Percentiles rank a stretch among this genome's conserved stretches.
Conservation (phyloP, 2,888 invertebrate species). For the Tholera decimalis region DNA sequence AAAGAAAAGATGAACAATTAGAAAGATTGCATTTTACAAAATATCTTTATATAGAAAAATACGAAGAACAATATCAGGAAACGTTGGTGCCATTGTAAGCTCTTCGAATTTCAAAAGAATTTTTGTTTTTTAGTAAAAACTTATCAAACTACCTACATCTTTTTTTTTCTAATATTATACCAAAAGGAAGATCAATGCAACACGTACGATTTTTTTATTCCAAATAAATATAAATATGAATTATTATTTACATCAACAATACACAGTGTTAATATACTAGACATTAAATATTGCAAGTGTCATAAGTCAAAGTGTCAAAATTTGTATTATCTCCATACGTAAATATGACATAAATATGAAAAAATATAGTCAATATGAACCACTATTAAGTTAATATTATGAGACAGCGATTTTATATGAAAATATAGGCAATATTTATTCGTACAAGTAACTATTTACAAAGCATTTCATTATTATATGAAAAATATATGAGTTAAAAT, state of each 20-base stretch:
- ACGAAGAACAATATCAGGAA: slow-evolving; percentile 63
- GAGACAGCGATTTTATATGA: slow-evolving; percentile 82
- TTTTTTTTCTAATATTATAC: slow-evolving; percentile 59
- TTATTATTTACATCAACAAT: slow-evolving; percentile 82
- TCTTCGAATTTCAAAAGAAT: slow-evolving; percentile 69
- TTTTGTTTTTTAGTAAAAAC: slow-evolving; percentile 65
- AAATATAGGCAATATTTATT: slow-evolving; percentile 84
- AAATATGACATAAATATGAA: slow-evolving; percentile 74
- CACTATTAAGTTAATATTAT: slow-evolving; percentile 75
- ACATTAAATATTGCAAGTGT: slow-evolving; percentile 85
- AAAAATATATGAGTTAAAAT: slow-evolving; percentile 72
- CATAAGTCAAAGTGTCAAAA: slow-evolving; percentile 82
- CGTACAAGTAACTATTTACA: slow-evolving; percentile 82
- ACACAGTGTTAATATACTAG: slow-evolving; percentile 73
- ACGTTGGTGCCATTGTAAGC: slow-evolving; percentile 76
- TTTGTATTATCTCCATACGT: slow-evolving; percentile 62
- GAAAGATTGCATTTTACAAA: slow-evolving; percentile 65
- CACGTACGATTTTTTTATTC: slow-evolving; percentile 59
- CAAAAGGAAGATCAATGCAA: slow-evolving; percentile 70
- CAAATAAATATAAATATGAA: slow-evolving; percentile 66
- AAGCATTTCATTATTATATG: slow-evolving; percentile 65
- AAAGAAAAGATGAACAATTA: slow-evolving; percentile 58
- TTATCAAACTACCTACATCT: slow-evolving; percentile 56
- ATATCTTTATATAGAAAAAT: slow-evolving; percentile 65
- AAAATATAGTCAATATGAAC: slow-evolving; percentile 86